phyloP scores from a whole-genome alignment of 2,797 vertebrate genomes.

The Todus mexicanus region DNA sequence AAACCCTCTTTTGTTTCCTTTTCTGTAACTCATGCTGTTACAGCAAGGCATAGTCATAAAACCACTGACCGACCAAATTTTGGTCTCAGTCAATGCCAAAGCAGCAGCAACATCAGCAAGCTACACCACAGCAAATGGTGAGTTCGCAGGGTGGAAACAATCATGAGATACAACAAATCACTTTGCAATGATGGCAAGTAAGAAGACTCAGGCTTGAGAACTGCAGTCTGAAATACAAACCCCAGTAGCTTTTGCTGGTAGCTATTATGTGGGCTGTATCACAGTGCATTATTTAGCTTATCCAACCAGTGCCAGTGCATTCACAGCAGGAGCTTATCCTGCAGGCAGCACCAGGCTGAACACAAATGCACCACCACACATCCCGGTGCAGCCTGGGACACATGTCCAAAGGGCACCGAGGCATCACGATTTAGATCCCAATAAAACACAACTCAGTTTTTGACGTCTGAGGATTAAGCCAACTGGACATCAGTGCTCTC shows the following conservation, averaged over 20 bases:
- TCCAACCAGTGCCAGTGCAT: not conserved
- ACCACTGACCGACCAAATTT: not conserved
- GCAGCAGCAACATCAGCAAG: not conserved
- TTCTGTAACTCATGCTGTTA: not conserved
- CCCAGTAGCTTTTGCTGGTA: not conserved
- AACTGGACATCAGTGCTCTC: not conserved
- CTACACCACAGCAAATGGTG: not conserved
- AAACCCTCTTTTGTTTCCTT: not conserved
- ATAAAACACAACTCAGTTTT: not conserved
- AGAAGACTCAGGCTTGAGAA: not conserved
- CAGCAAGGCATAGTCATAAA: not conserved
- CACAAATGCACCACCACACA: rapidly evolving
- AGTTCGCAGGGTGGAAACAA: not conserved
- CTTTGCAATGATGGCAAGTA: not conserved
- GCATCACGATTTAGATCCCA: not conserved
- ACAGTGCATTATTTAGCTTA: not conserved
- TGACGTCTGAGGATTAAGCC: not conserved
- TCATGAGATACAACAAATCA: not conserved
- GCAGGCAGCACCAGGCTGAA: not conserved
- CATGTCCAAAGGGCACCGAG: rapidly evolving
- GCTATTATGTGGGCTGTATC: not conserved
- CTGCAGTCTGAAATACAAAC: not conserved
- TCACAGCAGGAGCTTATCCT: not conserved
- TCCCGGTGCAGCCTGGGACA: not conserved
- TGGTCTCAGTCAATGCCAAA: not conserved